Evolutionary conservation across 2,113 vertebrate species (phyloP).

Genomic region (Clupea harengus): DNA sequence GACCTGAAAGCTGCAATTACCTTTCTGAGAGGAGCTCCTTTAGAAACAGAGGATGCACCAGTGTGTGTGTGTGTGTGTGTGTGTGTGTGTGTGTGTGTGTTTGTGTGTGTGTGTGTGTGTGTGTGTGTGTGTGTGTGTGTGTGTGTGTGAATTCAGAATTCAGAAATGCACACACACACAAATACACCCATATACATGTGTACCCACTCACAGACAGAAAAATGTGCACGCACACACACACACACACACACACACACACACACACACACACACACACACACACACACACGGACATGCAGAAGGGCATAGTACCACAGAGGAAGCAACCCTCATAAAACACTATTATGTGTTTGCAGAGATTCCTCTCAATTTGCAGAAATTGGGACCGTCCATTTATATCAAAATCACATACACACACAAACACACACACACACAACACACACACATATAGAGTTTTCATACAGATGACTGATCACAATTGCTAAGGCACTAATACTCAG

Average conservation of each 20-base stretch:
- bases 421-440: background rate
- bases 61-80: background rate
- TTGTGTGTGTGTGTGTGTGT: background rate
- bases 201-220: background rate
- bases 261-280: slow-evolving; percentile 7
- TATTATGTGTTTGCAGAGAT: no score
- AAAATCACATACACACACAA: no score
- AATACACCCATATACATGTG: background rate
- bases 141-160: background rate
- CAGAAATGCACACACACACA: background rate
- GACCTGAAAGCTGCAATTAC: slow-evolving; percentile 54
- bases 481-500: slow-evolving; percentile 5
- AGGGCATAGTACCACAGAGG: background rate
- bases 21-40: slow-evolving; percentile 19
- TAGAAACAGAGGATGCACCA: background rate
- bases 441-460: background rate
- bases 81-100: background rate
- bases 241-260: slow-evolving; percentile 34
- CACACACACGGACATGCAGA: background rate
- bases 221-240: slow-evolving; percentile 12
- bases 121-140: background rate
- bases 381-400: no score
- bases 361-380: no score
- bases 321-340: no score
- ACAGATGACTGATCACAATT: no score